These are phyloP conservation scores for Drosophila suboccidentalis DNA, from an alignment of 2,888 invertebrate species.

Conservation along the genomic window DNA sequence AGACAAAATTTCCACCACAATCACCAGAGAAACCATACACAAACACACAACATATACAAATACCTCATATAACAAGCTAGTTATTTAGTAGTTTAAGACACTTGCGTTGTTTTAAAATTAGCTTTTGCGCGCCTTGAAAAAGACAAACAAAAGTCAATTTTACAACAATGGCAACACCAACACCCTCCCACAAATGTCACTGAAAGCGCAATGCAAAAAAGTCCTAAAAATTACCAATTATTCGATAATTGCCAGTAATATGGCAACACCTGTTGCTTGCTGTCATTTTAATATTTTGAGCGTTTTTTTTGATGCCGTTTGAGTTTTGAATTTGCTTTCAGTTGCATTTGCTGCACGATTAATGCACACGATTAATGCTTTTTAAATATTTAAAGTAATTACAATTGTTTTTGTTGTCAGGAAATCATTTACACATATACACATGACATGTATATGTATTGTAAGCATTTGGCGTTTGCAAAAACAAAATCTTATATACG, in stretches of 20 bases:
- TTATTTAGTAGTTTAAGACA: constrained; percentile 77
- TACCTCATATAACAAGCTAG: constrained; percentile 71
- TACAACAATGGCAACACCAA: constrained; percentile 64
- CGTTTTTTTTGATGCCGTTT: constrained; percentile 13
- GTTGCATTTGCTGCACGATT: constrained; percentile 51
- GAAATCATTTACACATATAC: constrained; percentile 47
- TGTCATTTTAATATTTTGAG: constrained; percentile 16
- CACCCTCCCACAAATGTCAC: constrained; percentile 60
- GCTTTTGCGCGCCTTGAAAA: constrained; percentile 47
- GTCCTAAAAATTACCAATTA: constrained; percentile 18
- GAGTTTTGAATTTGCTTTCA: constrained; percentile 53
- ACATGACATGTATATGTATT: constrained; percentile 10
- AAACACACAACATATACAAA: constrained; percentile 34
- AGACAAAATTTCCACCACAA: constrained; percentile 84
- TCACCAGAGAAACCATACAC: constrained; percentile 24
- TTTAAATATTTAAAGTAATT: constrained; percentile 83
- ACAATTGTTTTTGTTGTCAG: constrained; percentile 73
- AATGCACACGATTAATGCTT: constrained; percentile 70
- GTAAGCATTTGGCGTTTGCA: constrained; percentile 57
- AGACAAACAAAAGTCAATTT: constrained; percentile 63
- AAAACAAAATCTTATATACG: constrained; percentile 38
- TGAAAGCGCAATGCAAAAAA: constrained; percentile 60
- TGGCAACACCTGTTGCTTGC: constrained; percentile 36
- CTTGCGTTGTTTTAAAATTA: constrained; percentile 71
- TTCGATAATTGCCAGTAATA: neutral